Percentiles rank a stretch among this genome's conserved stretches.
Conservation (phyloP, 2,113 vertebrate genomes). For the Xiphophorus couchianus region DNA sequence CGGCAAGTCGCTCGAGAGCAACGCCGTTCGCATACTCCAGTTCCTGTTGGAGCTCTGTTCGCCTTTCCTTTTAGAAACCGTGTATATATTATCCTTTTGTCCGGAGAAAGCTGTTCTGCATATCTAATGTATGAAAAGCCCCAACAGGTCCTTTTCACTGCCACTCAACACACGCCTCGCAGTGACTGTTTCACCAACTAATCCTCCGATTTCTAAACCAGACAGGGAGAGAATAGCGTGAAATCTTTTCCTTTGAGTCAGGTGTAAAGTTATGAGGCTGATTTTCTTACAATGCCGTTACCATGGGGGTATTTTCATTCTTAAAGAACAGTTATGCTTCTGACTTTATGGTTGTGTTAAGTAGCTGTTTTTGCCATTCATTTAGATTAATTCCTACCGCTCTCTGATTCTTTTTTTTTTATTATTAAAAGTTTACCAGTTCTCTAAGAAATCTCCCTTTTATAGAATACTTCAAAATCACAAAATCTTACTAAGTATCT, state of each 20-base stretch:
- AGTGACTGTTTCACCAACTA: conserved; percentile 57
- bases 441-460: no score
- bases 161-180: conserved; percentile 43
- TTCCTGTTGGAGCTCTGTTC: conserved; percentile 59
- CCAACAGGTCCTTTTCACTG: conserved; percentile 49
- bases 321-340: background rate
- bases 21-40: conserved; percentile 43
- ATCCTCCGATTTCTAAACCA: conserved; percentile 52
- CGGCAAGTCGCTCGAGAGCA: conserved; percentile 61
- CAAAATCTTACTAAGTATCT: no score
- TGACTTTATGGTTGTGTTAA: conserved; percentile 15
- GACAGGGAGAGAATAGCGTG: conserved; percentile 32
- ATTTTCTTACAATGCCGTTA: background rate
- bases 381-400: no score
- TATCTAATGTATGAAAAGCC: conserved; percentile 72
- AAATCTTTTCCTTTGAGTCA: conserved; percentile 24
- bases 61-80: conserved; percentile 54
- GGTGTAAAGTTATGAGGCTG: conserved; percentile 32
- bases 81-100: conserved; percentile 74
- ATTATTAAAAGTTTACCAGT: no score
- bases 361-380: background rate
- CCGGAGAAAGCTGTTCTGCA: conserved; percentile 54
- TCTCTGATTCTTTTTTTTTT: no score
- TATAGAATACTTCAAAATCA: no score
- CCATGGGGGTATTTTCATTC: conserved; percentile 5